A percentile compares a stretch with the other conserved stretches of the same genome.
phyloP scores from a whole-genome alignment of 2,113 vertebrate genomes.

The Aegithalos caudatus region DNA sequence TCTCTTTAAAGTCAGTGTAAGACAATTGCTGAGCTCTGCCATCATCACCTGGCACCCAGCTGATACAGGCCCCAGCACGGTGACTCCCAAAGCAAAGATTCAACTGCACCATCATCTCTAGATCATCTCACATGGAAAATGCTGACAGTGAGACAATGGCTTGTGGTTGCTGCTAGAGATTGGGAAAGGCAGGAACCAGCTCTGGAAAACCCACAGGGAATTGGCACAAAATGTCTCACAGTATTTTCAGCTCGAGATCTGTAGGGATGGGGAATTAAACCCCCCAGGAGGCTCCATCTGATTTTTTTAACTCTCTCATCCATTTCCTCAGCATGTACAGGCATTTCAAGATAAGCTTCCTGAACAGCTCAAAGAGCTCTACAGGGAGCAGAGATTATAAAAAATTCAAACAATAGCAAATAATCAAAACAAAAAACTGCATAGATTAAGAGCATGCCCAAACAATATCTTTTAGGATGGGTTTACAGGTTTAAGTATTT shows the following conservation, averaged over 20 bases:
- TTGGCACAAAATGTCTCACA: not conserved
- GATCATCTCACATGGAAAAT: not conserved
- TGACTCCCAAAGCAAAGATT: fast-evolving
- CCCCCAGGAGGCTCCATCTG: not conserved
- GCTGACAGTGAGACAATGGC: not conserved
- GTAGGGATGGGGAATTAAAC: not conserved
- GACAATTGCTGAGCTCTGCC: not conserved
- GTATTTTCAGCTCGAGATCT: not conserved
- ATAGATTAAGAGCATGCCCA: not conserved
- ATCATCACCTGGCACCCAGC: not conserved
- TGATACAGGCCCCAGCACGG: not conserved
- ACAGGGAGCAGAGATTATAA: not conserved
- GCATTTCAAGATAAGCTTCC: slow-evolving; percentile 29
- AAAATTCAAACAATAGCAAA: not conserved
- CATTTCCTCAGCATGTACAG: not conserved
- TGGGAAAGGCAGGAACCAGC: not conserved
- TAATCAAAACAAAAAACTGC: slow-evolving; percentile 6
- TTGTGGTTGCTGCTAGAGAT: not conserved
- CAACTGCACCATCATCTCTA: not conserved
- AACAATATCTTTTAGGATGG: not conserved
- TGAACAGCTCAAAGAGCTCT: not conserved
- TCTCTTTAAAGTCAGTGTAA: not conserved
- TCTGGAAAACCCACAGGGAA: not conserved
- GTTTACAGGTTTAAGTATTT: not conserved
- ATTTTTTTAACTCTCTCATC: not conserved